Conservation (phyloP, 2,113 vertebrate genomes). For the Ochotona princeps region DNA sequence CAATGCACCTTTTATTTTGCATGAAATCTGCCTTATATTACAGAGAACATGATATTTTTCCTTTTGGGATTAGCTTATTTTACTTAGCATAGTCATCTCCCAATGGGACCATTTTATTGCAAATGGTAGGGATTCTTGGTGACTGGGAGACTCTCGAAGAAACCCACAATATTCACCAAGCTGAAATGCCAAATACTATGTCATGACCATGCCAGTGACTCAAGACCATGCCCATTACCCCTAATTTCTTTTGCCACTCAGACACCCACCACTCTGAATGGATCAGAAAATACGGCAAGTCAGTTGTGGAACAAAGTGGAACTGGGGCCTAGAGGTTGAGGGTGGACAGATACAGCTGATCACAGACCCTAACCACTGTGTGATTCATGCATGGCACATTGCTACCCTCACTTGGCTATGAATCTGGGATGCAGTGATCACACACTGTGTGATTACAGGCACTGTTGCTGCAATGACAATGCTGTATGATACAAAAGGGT, state of each 20-base stretch:
- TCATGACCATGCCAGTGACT: neutral
- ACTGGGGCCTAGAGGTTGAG: fast-evolving
- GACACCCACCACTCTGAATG: neutral
- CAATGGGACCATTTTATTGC: too few relatives aligned
- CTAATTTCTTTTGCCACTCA: neutral
- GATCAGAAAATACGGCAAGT: neutral
- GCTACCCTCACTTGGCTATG: neutral
- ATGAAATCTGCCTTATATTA: too few relatives aligned
- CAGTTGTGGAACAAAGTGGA: neutral
- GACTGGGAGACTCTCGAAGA: neutral
- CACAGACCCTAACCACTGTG: neutral
- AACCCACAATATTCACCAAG: neutral
- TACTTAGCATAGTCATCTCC: too few relatives aligned
- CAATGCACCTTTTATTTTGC: too few relatives aligned
- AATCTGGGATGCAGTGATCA: neutral
- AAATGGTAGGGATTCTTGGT: neutral
- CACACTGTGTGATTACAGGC: neutral
- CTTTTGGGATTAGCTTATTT: too few relatives aligned
- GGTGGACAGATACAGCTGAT: too few relatives aligned
- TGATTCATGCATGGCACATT: neutral
- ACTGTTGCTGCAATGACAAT: neutral
- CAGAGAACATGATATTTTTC: too few relatives aligned
- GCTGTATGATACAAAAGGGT: neutral
- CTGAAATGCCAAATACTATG: neutral
- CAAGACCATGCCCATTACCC: neutral